Evolutionary conservation across 2,113 vertebrate species (phyloP).

Genomic region (Ailuropoda melanoleuca): DNA sequence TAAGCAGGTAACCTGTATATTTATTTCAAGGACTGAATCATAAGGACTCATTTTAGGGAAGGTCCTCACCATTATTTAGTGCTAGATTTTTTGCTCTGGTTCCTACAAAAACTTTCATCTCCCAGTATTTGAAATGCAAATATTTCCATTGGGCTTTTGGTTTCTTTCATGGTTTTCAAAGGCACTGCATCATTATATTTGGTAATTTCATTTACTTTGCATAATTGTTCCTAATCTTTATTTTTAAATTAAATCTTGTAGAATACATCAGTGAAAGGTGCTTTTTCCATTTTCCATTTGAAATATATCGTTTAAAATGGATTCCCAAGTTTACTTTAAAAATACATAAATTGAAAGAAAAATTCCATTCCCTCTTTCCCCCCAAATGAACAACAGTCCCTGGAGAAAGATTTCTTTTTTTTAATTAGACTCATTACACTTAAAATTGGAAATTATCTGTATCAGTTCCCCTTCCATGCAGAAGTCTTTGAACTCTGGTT

Average conservation of each 20-base stretch:
- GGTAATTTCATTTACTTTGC: constrained; percentile 46
- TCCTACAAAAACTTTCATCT: background rate
- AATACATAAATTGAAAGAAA: constrained; percentile 17
- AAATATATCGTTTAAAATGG: background rate
- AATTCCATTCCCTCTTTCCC: background rate
- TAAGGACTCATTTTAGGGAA: background rate
- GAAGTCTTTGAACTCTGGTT: constrained; percentile 37
- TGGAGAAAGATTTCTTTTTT: background rate
- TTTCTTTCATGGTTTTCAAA: constrained; percentile 54
- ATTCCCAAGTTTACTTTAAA: constrained; percentile 43
- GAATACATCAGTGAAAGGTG: background rate
- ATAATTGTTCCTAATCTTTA: constrained; percentile 45
- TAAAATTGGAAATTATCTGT: background rate
- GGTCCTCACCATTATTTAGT: background rate
- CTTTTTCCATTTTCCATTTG: constrained; percentile 23
- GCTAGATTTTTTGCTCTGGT: background rate
- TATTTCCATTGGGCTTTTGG: constrained; percentile 27
- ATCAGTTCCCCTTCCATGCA: background rate
- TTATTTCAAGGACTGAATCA: background rate
- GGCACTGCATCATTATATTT: constrained; percentile 4
- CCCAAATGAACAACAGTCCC: background rate
- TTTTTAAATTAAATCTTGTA: constrained; percentile 41
- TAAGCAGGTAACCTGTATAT: background rate
- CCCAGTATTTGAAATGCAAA: background rate
- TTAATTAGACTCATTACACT: background rate